These are phyloP conservation scores for Stegodyphus mimosarum DNA, from an alignment of 1,140 invertebrate species.

Conservation along the genomic window DNA sequence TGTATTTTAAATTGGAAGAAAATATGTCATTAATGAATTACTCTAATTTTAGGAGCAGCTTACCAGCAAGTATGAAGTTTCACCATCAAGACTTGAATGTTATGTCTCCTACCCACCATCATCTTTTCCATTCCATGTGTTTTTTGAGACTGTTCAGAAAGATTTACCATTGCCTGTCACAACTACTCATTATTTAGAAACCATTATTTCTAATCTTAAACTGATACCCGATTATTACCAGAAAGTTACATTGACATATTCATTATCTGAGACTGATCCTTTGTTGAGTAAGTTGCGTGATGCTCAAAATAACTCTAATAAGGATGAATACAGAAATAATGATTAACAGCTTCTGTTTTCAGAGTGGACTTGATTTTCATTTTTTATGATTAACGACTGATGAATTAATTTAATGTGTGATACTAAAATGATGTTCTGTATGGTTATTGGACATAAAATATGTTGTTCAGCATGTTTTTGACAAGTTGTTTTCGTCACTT, in stretches of 20 bases:
- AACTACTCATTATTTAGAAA: constrained; percentile 86
- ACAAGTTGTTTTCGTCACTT: too few species aligned
- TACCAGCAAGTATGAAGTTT: constrained; percentile 80
- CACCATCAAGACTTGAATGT: constrained; percentile 76
- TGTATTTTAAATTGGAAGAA: too few species aligned
- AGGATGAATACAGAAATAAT: not conserved
- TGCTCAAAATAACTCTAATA: not conserved
- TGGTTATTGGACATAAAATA: too few species aligned
- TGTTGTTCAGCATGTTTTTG: too few species aligned
- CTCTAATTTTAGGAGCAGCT: constrained; percentile 77
- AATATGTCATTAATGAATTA: not conserved
- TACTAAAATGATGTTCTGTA: not conserved
- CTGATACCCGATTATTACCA: constrained; percentile 85
- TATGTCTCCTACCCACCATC: constrained; percentile 97
- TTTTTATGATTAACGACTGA: not conserved
- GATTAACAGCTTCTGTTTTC: not conserved
- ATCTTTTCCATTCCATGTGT: constrained; percentile 95
- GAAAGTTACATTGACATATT: constrained; percentile 77
- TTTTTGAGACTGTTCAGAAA: constrained; percentile 86
- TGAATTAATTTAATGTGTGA: not conserved
- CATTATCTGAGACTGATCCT: constrained; percentile 62
- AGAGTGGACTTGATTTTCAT: not conserved
- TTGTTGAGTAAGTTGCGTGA: constrained; percentile 6
- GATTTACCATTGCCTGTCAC: constrained; percentile 84
- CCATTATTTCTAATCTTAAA: constrained; percentile 91